Evolutionary conservation across 1,140 invertebrate species (phyloP), one percentile per base, ranked within the genome.

Genomic region (Hylaeus anthracinus): DNA sequence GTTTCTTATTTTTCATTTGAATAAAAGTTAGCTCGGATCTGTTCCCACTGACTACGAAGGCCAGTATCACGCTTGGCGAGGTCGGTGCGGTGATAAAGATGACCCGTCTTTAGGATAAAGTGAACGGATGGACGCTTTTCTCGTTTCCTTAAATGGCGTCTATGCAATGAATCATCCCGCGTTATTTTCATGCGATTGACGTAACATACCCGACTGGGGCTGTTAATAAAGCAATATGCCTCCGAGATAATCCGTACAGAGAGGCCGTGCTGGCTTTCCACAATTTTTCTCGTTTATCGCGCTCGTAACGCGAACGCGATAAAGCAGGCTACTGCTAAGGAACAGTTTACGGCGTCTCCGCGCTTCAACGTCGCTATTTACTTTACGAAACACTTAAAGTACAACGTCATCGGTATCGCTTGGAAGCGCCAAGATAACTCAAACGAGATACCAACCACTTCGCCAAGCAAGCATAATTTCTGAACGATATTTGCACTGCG

Each of bases 171-270:
- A 66, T 85, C 83, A 86, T 82, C 75, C 15, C 26, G 26, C 39
- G 83, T 37, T 86, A 85, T 86, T 85, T 86, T 85, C 80, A 85
- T 85, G 74, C 45, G 74, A 82, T 74, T 87, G 85, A 84, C 75
- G 85, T 84, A 86, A 86, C 61, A 74, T 56, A 61, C 71, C 43
- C 66, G 66, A 56, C 43, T 82, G 56, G 3, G 71, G 53, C 56
- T n/a, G 66, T 78, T 84, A 84, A 85, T 78, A 85, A 81, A 85
- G 45, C 78, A 64, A 69, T 56, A 78, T 61, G 45, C 45, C 45
- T 48, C 45, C 45, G 6, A 48, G 45, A 48, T 48, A 48, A 48
- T 48, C 45, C 45, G 8, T 48, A 48, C 45, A 48, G 1, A 48
- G 45, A 2, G 45, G 26, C 26, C 26, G 26, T 26, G 26, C 26